These are phyloP conservation scores for Drosophila pseudotakahashii DNA, from an alignment of 2,888 invertebrate species.

Conservation along the genomic window DNA sequence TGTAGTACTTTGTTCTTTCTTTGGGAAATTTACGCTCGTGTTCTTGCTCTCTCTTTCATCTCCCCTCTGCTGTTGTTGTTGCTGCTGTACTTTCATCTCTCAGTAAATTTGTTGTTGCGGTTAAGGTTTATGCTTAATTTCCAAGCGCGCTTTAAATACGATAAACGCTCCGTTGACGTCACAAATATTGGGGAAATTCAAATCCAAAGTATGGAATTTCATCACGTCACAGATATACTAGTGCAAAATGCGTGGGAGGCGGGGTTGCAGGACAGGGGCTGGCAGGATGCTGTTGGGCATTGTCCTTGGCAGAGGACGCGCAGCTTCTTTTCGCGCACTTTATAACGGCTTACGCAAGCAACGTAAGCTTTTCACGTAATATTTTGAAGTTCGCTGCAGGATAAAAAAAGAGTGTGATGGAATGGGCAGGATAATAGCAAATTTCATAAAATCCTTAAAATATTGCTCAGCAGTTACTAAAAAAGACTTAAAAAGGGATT, in stretches of 20 bases:
- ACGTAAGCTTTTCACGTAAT: conserved; percentile 49
- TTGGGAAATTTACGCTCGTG: conserved; percentile 56
- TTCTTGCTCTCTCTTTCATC: conserved; percentile 25
- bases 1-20: conserved; percentile 40
- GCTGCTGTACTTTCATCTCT: conserved; percentile 30
- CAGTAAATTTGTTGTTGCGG: conserved; percentile 21
- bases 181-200: conserved; percentile 26
- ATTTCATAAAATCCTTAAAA: not conserved
- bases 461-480: not conserved
- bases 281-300: conserved; percentile 57
- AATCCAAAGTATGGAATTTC: conserved; percentile 17
- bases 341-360: conserved; percentile 61
- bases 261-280: not conserved
- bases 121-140: conserved; percentile 31
- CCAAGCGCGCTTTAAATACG: conserved; percentile 17
- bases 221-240: conserved; percentile 23
- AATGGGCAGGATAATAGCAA: not conserved
- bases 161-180: conserved; percentile 48
- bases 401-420: not conserved
- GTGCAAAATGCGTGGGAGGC: not conserved
- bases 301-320: conserved; percentile 72
- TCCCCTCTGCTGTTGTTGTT: conserved; percentile 12
- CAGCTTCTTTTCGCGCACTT: conserved; percentile 43
- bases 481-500: no score
- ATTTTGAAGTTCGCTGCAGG: not conserved